Conservation (phyloP, 2,797 vertebrate species). For the Chaunax sp. region DNA sequence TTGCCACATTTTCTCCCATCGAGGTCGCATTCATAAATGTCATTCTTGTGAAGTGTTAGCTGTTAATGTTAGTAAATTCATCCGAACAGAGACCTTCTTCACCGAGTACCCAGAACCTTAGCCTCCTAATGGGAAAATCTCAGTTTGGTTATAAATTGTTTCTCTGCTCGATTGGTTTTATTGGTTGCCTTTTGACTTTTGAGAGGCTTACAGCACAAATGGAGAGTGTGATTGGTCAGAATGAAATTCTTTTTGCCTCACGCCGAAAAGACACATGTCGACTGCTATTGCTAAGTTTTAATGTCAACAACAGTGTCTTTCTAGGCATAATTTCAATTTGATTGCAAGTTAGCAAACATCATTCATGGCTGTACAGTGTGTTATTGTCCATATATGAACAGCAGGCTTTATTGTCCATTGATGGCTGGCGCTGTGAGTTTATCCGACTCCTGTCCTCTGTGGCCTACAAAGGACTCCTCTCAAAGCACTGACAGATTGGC, state of each 20-base stretch:
- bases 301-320: slow-evolving; percentile 49
- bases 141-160: slow-evolving; percentile 66
- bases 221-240: slow-evolving; percentile 55
- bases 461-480: slow-evolving; percentile 71
- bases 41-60: slow-evolving; percentile 47
- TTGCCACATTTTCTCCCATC: slow-evolving; percentile 51
- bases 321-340: slow-evolving; percentile 49
- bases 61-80: slow-evolving; percentile 39
- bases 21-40: slow-evolving; percentile 64
- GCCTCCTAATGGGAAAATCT: slow-evolving; percentile 40
- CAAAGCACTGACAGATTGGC: slow-evolving; percentile 68
- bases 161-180: slow-evolving; percentile 78
- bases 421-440: slow-evolving; percentile 64
- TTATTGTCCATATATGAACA: slow-evolving; percentile 72
- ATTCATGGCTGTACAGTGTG: slow-evolving; percentile 64
- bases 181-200: slow-evolving; percentile 70
- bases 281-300: slow-evolving; percentile 52
- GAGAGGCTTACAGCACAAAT: slow-evolving; percentile 34
- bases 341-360: slow-evolving; percentile 53
- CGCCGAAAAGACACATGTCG: slow-evolving; percentile 56
- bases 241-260: slow-evolving; percentile 55
- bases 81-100: slow-evolving; percentile 49
- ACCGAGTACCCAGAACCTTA: slow-evolving; percentile 43
- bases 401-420: slow-evolving; percentile 70
- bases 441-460: slow-evolving; percentile 74